Percentiles rank a stretch among this genome's conserved stretches.
Evolutionary conservation across 92 coral and sea anemone species (phyloP).

Genomic region (Heliopora coerulea): DNA sequence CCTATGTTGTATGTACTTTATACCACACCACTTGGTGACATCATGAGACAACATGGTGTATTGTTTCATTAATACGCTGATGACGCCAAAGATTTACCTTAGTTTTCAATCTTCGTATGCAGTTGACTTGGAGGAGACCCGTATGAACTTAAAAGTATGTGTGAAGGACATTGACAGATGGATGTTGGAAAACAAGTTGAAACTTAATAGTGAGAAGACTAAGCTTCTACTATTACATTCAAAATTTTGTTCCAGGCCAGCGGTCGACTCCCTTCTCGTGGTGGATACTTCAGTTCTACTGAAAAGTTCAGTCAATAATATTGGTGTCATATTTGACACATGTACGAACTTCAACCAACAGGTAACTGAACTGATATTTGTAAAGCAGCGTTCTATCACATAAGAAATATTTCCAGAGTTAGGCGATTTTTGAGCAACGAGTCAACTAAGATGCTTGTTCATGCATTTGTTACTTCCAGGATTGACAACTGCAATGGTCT

Average conservation of each 20-base stretch:
- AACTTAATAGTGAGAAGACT: constrained; percentile 46
- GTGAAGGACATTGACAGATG: constrained; percentile 25
- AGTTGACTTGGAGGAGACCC: no score
- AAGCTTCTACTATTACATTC: constrained; percentile 28
- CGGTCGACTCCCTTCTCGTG: constrained; percentile 40
- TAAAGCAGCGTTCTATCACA: constrained; percentile 36
- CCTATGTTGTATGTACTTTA: no score
- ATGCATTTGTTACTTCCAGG: constrained; percentile 40
- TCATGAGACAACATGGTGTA: no score
- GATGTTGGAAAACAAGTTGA: constrained; percentile 48
- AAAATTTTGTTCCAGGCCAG: constrained; percentile 44
- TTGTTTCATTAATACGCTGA: no score
- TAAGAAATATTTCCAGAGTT: constrained; percentile 42
- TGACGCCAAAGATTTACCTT: no score
- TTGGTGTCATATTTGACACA: constrained; percentile 39
- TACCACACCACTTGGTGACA: no score
- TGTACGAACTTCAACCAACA: constrained; percentile 37
- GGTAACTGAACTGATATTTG: constrained; percentile 34
- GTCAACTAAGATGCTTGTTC: constrained; percentile 28
- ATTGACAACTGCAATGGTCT: constrained; percentile 42
- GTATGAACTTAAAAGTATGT: no score
- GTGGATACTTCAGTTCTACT: constrained; percentile 35
- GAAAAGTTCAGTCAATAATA: constrained; percentile 31
- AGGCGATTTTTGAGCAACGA: constrained; percentile 30
- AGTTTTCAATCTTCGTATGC: no score